phyloP scores from a whole-genome alignment of 2,113 vertebrate species.

The Lasiurus cinereus region DNA sequence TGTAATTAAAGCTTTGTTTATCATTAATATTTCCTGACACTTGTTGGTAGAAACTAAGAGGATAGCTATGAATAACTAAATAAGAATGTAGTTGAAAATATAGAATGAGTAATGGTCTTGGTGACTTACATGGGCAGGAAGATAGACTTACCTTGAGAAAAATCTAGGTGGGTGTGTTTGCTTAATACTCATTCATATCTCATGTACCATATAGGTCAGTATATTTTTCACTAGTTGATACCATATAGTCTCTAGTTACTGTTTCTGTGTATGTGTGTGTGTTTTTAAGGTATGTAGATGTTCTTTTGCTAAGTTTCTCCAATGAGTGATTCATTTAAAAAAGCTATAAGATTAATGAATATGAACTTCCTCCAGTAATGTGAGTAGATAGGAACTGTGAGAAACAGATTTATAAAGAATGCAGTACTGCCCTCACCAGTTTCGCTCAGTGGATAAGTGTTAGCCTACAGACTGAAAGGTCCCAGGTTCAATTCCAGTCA shows the following conservation, averaged over 20 bases:
- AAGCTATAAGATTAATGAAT: constrained; percentile 58
- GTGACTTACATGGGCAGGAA: not conserved
- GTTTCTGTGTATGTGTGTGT: not conserved
- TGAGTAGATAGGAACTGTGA: constrained; percentile 42
- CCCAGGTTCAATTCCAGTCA: too few species aligned
- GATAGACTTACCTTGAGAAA: constrained; percentile 41
- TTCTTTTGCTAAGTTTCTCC: constrained; percentile 38
- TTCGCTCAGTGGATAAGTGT: too few species aligned
- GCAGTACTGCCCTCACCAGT: not conserved
- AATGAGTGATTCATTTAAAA: constrained; percentile 49
- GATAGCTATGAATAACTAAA: not conserved
- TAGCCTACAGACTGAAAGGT: too few species aligned
- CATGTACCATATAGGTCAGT: not conserved
- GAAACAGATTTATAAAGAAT: constrained; percentile 36
- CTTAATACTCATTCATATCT: not conserved
- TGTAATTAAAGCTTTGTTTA: constrained; percentile 26
- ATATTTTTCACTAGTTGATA: constrained; percentile 16
- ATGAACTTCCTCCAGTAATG: constrained; percentile 34
- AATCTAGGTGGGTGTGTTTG: constrained; percentile 1
- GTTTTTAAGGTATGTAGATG: not conserved
- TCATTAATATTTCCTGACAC: not conserved
- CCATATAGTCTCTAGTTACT: not conserved
- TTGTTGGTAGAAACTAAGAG: not conserved
- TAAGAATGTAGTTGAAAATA: not conserved
- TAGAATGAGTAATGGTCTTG: not conserved